phyloP scores from a whole-genome alignment of 2,113 vertebrate species.

The Rhombomys opimus region DNA sequence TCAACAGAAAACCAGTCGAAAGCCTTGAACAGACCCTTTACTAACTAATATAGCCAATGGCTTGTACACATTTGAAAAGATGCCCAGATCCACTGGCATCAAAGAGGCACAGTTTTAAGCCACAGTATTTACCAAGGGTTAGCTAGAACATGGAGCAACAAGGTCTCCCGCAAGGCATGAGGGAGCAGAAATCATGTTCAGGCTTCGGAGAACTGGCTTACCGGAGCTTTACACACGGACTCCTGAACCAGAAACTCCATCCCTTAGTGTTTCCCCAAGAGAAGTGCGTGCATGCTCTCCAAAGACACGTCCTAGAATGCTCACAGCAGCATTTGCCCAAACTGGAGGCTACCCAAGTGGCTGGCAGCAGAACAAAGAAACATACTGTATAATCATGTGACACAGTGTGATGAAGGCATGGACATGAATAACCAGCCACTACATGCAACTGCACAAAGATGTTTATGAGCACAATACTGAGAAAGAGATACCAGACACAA shows the following conservation, averaged over 20 bases:
- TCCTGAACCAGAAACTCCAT: background rate
- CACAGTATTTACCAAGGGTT: background rate
- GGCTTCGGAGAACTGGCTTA: background rate
- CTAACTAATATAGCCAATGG: background rate
- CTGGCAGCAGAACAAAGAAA: slow-evolving; percentile 18
- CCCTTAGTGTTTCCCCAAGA: background rate
- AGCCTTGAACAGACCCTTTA: background rate
- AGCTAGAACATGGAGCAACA: background rate
- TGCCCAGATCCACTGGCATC: background rate
- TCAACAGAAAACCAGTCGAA: background rate
- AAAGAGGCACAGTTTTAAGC: background rate
- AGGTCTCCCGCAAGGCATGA: background rate
- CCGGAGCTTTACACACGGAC: background rate
- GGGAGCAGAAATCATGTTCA: accelerated
- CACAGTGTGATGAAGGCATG: background rate
- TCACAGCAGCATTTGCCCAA: background rate
- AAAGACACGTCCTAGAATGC: background rate
- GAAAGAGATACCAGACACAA: background rate
- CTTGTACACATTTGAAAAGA: background rate
- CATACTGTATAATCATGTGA: background rate
- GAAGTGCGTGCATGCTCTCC: background rate
- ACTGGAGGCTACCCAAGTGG: background rate
- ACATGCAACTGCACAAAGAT: background rate
- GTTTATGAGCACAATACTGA: background rate
- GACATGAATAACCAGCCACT: background rate